Percentiles rank a stretch among this genome's conserved stretches.
Evolutionary conservation across 2,888 invertebrate species (phyloP).

Genomic region (Strigamia maritima): DNA sequence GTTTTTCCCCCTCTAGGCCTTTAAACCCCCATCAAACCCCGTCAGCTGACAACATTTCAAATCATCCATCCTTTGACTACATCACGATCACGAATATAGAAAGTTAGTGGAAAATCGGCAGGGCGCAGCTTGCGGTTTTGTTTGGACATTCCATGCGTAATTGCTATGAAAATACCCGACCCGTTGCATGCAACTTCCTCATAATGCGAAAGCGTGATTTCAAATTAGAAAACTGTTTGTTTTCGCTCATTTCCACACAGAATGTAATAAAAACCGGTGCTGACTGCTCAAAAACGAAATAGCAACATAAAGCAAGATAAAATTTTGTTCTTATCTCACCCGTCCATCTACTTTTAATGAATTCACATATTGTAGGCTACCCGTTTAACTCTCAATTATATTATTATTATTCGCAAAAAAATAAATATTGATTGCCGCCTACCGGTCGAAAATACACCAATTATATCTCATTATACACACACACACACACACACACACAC

Average conservation of each 20-base stretch:
- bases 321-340: neutral
- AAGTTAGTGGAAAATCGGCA: too few species aligned
- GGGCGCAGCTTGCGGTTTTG: neutral
- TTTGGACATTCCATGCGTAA: conserved; percentile 16
- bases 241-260: conserved; percentile 4
- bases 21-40: neutral
- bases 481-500: too few species aligned
- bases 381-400: neutral
- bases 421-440: neutral
- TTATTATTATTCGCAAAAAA: neutral
- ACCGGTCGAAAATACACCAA: neutral
- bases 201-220: conserved; percentile 14
- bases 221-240: conserved; percentile 19
- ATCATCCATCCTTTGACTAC: neutral
- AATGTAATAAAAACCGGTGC: conserved; percentile 17
- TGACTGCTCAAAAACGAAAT: conserved; percentile 16
- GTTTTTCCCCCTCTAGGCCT: neutral
- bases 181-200: neutral
- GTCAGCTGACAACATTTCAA: neutral
- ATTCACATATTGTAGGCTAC: neutral
- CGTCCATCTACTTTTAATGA: neutral
- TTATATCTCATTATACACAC: conserved; percentile 19
- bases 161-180: neutral
- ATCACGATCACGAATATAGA: neutral
- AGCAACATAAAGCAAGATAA: neutral